These are phyloP conservation scores for Lophius americanus DNA, from an alignment of 2,797 vertebrate species.

Conservation along the genomic window DNA sequence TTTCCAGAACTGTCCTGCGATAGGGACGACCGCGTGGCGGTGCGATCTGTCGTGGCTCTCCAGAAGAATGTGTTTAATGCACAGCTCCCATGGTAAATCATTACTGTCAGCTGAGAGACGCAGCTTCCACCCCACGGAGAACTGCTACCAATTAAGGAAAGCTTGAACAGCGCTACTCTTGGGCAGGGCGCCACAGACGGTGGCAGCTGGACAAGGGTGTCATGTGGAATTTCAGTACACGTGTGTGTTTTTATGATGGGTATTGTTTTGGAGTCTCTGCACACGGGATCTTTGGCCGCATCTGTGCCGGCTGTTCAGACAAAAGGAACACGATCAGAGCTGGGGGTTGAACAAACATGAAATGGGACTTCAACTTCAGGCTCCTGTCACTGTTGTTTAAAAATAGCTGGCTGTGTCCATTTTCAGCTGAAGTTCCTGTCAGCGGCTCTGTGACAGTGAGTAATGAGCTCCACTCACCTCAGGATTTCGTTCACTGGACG, in stretches of 20 bases:
- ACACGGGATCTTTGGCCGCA: conserved; percentile 38
- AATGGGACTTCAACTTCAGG: conserved; percentile 33
- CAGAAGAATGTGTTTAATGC: conserved; percentile 54
- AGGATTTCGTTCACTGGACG: conserved; percentile 52
- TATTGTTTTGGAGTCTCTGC: conserved; percentile 17
- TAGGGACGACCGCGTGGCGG: conserved; percentile 12
- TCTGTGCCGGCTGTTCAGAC: conserved; percentile 52
- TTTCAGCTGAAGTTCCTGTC: conserved; percentile 60
- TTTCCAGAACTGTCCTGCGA: conserved; percentile 13
- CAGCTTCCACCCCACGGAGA: conserved; percentile 45
- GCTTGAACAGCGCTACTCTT: conserved; percentile 29
- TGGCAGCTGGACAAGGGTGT: conserved; percentile 50
- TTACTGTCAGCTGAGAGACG: conserved; percentile 47
- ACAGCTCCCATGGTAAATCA: conserved; percentile 59
- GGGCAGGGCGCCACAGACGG: conserved; percentile 18
- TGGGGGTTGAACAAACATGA: conserved; percentile 22
- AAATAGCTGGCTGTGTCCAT: conserved; percentile 46
- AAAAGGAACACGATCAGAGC: conserved; percentile 12
- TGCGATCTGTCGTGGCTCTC: conserved; percentile 24
- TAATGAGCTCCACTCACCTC: conserved; percentile 64
- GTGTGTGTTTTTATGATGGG: conserved; percentile 2
- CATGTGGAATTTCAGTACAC: conserved; percentile 16
- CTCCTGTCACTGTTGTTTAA: conserved; percentile 49
- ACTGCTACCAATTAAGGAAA: conserved; percentile 65
- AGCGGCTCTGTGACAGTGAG: conserved; percentile 59